Evolutionary conservation across 2,888 invertebrate genomes (phyloP).

Genomic region (Epinotia bilunana): DNA sequence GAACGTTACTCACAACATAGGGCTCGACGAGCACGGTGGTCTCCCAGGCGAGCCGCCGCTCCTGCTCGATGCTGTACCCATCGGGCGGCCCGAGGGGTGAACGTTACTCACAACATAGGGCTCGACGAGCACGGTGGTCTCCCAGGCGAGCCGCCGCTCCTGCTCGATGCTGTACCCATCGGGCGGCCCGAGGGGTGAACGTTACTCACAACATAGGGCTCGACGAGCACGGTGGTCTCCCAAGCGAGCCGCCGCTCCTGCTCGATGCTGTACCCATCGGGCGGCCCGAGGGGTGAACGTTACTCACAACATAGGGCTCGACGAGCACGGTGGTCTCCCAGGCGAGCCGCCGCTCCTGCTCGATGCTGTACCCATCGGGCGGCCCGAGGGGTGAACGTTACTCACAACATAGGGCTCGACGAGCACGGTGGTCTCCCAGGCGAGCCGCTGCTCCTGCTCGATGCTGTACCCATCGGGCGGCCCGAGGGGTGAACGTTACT

Average conservation of each 20-base stretch:
- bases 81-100: too few relatives aligned
- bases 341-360: too few relatives aligned
- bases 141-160: conserved; percentile 87
- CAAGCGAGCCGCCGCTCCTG: conserved; percentile 85
- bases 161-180: too few relatives aligned
- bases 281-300: too few relatives aligned
- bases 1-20: conserved; percentile 88
- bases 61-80: too few relatives aligned
- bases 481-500: conserved; percentile 50
- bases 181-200: too few relatives aligned
- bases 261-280: too few relatives aligned
- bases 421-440: conserved; percentile 98
- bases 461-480: too few relatives aligned
- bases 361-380: too few relatives aligned
- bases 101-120: conserved; percentile 91
- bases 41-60: conserved; percentile 89
- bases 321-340: conserved; percentile 99
- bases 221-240: conserved; percentile 99
- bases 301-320: conserved; percentile 94
- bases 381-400: conserved; percentile 6
- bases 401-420: conserved; percentile 97
- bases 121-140: conserved; percentile 99
- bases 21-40: conserved; percentile 99
- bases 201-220: conserved; percentile 93
- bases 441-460: too few relatives aligned